A percentile compares a stretch with the other conserved stretches of the same genome.
These are phyloP conservation scores for Mythimna lalbum DNA, from an alignment of 2,888 invertebrate species.

Conservation along the genomic window DNA sequence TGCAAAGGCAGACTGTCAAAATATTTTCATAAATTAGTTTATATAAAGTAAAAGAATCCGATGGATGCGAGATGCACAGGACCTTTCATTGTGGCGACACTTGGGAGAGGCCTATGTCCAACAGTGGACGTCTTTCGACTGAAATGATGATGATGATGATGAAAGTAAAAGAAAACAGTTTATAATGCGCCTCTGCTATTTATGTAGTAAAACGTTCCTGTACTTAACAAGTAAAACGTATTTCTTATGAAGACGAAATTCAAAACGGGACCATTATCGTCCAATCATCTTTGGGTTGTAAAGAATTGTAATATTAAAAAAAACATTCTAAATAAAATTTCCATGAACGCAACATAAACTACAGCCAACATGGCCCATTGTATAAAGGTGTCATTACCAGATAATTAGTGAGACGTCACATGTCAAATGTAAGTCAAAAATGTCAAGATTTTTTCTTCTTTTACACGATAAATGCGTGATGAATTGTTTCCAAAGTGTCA, in stretches of 20 bases:
- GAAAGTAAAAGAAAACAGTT: no score
- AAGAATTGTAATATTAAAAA: neutral
- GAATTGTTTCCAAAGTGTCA: conserved; percentile 46
- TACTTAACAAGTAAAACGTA: neutral
- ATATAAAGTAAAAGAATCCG: no score
- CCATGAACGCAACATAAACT: conserved; percentile 5
- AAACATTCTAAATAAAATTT: neutral
- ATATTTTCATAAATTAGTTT: no score
- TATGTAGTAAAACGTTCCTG: no score
- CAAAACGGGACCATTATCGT: neutral
- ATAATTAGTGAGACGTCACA: conserved; percentile 58
- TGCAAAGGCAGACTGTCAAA: no score
- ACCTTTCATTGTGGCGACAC: no score
- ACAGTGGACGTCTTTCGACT: no score
- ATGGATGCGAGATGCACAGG: no score
- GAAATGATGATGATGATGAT: no score
- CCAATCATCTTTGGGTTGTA: neutral
- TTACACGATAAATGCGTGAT: conserved; percentile 47
- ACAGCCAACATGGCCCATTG: conserved; percentile 21
- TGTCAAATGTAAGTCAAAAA: conserved; percentile 57
- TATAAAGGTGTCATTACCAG: conserved; percentile 54
- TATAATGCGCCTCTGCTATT: no score
- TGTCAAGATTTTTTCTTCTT: conserved; percentile 46
- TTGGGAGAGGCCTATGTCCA: no score
- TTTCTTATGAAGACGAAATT: neutral